Conservation (phyloP, 2,797 vertebrate genomes). For the Phataginus tricuspis region DNA sequence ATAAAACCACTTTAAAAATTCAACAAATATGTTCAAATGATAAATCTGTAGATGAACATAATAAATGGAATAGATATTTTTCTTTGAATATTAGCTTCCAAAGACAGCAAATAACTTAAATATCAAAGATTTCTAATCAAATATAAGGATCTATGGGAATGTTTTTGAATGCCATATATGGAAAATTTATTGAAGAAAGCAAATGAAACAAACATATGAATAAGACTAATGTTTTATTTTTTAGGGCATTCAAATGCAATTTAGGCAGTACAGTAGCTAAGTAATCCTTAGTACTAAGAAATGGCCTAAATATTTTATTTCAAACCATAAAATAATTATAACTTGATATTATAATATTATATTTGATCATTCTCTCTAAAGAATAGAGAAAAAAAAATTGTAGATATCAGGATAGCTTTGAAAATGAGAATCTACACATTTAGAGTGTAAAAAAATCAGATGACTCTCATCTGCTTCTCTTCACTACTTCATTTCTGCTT, state of each 20-base stretch:
- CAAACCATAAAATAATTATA: slow-evolving; percentile 22
- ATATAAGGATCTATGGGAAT: background rate
- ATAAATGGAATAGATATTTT: background rate
- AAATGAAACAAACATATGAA: slow-evolving; percentile 46
- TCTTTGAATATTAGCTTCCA: background rate
- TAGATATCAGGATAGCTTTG: background rate
- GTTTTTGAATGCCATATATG: background rate
- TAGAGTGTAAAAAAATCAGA: background rate
- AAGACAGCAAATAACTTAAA: background rate
- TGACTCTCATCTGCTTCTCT: background rate
- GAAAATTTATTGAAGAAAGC: background rate
- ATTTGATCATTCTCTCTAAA: slow-evolving; percentile 14
- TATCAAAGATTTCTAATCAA: background rate
- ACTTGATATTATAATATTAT: background rate
- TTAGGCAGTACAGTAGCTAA: background rate
- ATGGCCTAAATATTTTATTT: slow-evolving; percentile 47
- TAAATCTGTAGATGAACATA: background rate
- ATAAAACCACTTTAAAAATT: slow-evolving; percentile 4
- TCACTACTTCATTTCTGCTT: slow-evolving; percentile 13
- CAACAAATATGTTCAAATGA: background rate
- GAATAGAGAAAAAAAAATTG: background rate
- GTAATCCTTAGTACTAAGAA: background rate
- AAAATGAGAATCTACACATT: slow-evolving; percentile 9
- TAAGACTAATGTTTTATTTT: slow-evolving; percentile 15
- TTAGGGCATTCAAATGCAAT: background rate